Base-by-base conservation (phyloP, 2,113 vertebrate species). In the Equus przewalskii region DNA sequence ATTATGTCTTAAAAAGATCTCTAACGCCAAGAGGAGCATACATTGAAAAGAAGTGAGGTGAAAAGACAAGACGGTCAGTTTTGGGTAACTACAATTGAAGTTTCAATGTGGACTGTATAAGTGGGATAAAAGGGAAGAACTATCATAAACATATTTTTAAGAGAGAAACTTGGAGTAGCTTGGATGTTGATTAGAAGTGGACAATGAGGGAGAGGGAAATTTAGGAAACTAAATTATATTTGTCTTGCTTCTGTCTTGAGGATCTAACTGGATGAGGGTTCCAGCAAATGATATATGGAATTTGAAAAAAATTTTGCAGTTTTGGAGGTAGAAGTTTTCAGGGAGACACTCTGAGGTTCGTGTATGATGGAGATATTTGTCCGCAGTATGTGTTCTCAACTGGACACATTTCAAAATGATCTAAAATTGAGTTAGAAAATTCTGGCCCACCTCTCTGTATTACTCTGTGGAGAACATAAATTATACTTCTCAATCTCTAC, bases 381-480 rank as follows among this genome's bases (percentile, higher is more conserved):
- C 26, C 58, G 3, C 21, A 78, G 1, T 44, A 26, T 85, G 70
- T 89, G 22, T 84, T 44, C 9, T 62, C 51, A 78, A 33, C 4
- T 85, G 36, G 46, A 28, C 24, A 72, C 1, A 36, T 94, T 92
- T 65, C 13, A 65, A 80, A 62, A 30, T 36, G 73, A 91, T 64
- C 24, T 88, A 85, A 94, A 88, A 36, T 58, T 73, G 60, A 64
- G 54, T 93, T 36, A 67, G 70, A 94, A 54, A 67, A 92, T 2
- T n/a, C 54, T 79, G n/a, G 36, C 2, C 19, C 15, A 89, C 7
- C 26, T 67, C 21, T 49, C 36, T 33, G 2, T 12, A 33, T 65
- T 54, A 8, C 6, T 44, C 24, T 10, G 85, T 93, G 21, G 49
- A n/a, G 14, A 83, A 16, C 46, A 75, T 73, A 70, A 58, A 84